Conservation (phyloP, 1,140 invertebrate species). For the Eufriesea mexicana region DNA sequence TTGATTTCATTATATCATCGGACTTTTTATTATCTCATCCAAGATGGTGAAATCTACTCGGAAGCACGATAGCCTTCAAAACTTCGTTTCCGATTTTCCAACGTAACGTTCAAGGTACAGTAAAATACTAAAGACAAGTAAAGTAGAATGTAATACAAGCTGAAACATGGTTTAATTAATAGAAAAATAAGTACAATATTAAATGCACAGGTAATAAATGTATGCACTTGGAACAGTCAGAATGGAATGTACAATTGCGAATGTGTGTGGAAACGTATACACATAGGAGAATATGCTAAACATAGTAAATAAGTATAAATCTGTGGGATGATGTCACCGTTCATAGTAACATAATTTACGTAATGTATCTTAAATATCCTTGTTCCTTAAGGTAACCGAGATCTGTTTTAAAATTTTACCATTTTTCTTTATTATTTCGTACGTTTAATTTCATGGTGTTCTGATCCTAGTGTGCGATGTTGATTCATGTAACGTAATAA, state of each 20-base stretch:
- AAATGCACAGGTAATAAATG: neutral
- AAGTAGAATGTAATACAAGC: too few relatives aligned
- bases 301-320: slow-evolving; percentile 35
- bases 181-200: neutral
- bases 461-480: neutral
- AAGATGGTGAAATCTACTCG: neutral
- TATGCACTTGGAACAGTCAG: neutral
- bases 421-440: neutral
- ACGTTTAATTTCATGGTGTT: neutral
- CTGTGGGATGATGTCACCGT: slow-evolving; percentile 20
- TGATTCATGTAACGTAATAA: neutral
- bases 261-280: neutral
- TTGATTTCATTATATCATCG: neutral
- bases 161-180: too few relatives aligned
- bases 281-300: neutral
- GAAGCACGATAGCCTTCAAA: neutral
- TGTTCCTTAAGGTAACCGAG: neutral
- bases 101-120: too few relatives aligned
- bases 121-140: too few relatives aligned
- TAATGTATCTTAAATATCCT: neutral
- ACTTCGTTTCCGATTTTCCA: too few relatives aligned
- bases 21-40: neutral
- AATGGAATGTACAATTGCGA: slow-evolving; percentile 3
- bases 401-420: neutral
- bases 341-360: slow-evolving; percentile 16